Evolutionary conservation across 2,888 invertebrate genomes (phyloP).

Genomic region (Branchinecta sandiegonensis): DNA sequence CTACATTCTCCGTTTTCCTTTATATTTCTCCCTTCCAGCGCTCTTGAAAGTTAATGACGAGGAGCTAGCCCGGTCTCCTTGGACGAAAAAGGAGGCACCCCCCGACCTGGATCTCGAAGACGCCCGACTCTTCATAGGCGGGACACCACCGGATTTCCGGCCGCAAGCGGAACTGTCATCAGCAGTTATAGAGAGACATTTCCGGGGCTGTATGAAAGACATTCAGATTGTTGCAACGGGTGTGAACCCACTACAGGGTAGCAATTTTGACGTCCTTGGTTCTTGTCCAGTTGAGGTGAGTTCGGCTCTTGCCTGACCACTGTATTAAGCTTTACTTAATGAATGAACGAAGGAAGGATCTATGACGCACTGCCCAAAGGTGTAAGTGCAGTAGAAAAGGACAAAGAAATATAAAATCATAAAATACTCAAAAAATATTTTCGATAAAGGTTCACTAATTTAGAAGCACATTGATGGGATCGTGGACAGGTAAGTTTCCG

Average conservation of each 20-base stretch:
- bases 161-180: constrained; percentile 25
- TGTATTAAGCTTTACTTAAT: too few species aligned
- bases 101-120: constrained; percentile 51
- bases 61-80: constrained; percentile 44
- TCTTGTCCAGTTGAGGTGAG: constrained; percentile 53
- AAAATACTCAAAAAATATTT: too few species aligned
- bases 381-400: too few species aligned
- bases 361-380: too few species aligned
- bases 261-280: constrained; percentile 55
- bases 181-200: constrained; percentile 35
- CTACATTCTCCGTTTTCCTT: too few species aligned
- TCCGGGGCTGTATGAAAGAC: constrained; percentile 69
- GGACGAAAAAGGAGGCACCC: constrained; percentile 35
- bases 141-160: constrained; percentile 56
- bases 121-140: constrained; percentile 66
- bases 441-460: too few species aligned
- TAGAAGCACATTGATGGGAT: too few species aligned
- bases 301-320: not conserved
- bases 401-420: too few species aligned
- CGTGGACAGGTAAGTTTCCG: too few species aligned
- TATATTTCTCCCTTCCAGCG: constrained; percentile 16
- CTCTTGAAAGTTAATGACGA: constrained; percentile 54
- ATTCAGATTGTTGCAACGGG: constrained; percentile 53
- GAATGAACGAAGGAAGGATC: too few species aligned
- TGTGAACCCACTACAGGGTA: constrained; percentile 35